These are phyloP conservation scores for Helicorthomorpha holstii DNA, from an alignment of 1,140 invertebrate genomes.

Conservation along the genomic window DNA sequence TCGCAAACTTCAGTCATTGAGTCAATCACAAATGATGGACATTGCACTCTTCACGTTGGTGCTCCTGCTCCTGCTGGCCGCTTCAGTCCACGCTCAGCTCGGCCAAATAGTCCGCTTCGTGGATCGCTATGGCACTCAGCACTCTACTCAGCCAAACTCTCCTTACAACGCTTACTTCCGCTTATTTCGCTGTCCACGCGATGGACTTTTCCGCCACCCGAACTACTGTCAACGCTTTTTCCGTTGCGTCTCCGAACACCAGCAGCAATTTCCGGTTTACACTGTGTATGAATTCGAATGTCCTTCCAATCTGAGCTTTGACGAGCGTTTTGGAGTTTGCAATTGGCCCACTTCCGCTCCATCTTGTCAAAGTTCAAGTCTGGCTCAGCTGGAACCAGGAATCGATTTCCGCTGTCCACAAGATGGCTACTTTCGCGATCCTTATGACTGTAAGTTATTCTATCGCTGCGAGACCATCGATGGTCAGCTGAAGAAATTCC, in stretches of 20 bases:
- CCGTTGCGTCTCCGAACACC: slow-evolving; percentile 63
- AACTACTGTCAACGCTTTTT: slow-evolving; percentile 61
- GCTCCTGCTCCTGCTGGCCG: too few relatives aligned
- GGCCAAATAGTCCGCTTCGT: too few relatives aligned
- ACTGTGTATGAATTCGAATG: slow-evolving; percentile 69
- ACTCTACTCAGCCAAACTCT: too few relatives aligned
- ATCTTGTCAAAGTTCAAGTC: slow-evolving; percentile 42
- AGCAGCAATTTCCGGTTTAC: slow-evolving; percentile 48
- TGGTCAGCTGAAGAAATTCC: slow-evolving; percentile 46
- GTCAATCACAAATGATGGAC: too few relatives aligned
- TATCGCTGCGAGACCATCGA: slow-evolving; percentile 57
- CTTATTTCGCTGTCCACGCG: slow-evolving; percentile 51
- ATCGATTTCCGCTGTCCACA: slow-evolving; percentile 31
- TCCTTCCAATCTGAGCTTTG: slow-evolving; percentile 59
- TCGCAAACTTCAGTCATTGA: too few relatives aligned
- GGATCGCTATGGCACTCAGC: too few relatives aligned
- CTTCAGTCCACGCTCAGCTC: too few relatives aligned
- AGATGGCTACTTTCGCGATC: slow-evolving; percentile 55
- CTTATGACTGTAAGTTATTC: slow-evolving; percentile 69
- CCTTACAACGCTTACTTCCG: too few relatives aligned
- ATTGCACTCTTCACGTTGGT: too few relatives aligned
- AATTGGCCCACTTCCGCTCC: slow-evolving; percentile 57
- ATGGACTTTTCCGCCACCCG: slow-evolving; percentile 63
- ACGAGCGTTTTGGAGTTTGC: slow-evolving; percentile 57
- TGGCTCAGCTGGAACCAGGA: slow-evolving; percentile 38